Evolutionary conservation across 2,888 invertebrate species (phyloP), one percentile per base, ranked within the genome.

Genomic region (Eupelmus urozonus): DNA sequence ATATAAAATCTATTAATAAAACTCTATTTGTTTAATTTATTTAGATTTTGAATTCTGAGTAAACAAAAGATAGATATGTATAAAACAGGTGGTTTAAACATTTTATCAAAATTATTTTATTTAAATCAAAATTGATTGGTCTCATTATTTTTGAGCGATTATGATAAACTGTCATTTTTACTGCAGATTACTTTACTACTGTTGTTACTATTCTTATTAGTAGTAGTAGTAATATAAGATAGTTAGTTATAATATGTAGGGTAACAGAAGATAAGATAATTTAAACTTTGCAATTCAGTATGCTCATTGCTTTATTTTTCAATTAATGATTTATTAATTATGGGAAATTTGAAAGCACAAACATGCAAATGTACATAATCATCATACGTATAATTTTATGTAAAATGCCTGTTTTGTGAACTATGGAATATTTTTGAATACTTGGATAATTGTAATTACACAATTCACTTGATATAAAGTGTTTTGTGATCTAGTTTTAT

Each of bases 351-450:
- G 34, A 55, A 73, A 63, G 63, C 62, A 74, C 69, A 78, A 78
- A 74, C 23, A 73, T 74, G 23, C 42, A 74, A 69, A 23, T 78
- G 73, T 74, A 78, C 27, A 78, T 78, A 78, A 78, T 59, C 25
- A 73, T 29, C 27, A 49, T 20, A 70, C 25, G 3, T 53, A 59
- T 72, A 49, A 69, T 69, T 73, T 27, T 69, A 57, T 69, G 25
- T 55, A 49, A 66, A 60, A 18, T 20, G 40, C 25, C n/a, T 49
- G 70, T 67, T 72, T 11, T 59, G 65, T 40, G n/a, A 51, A 53
- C n/a, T 66, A 57, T 49, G 11, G 34, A 42, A 60, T 76, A 75
- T 74, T 71, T 79, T 70, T 57, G 5, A 79, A 75, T 62, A 79
- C 16, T 73, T 53, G n/a, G n/a, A 69, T 67, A 51, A n/a, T 55